Evolutionary conservation across 2,797 vertebrate genomes (phyloP), one percentile per base, ranked within the genome.

Genomic region (Protonibea diacanthus): DNA sequence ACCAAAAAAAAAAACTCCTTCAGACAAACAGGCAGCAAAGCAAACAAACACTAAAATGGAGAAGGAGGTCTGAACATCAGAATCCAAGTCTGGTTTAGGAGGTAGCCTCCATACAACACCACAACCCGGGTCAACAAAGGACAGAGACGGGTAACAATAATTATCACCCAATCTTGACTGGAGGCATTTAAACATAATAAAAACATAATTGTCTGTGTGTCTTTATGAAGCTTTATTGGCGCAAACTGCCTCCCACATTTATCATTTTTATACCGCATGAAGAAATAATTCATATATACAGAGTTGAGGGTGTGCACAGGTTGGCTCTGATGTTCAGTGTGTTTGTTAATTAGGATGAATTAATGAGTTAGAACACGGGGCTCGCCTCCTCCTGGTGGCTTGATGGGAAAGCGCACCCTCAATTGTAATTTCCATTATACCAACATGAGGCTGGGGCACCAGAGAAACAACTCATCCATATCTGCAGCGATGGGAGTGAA

Each of bases 311-410:
- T 11, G 23, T 25, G 33, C 51, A 42, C 11, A 47, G 65, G n/a
- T 9, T 60, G 10, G 5, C 3, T 47, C 51, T 57, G 58, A 5
- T 25, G 47, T 10, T 23, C 29, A 21, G 4, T 12, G 0, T 1
- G 23, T 1, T 23, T 13, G 73, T 75, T 80, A 61, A 77, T 81
- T 64, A 47, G 1, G 40, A 70, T 8, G 6, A 45, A 53, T 64
- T 65, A 76, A 72, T 59, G 56, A 42, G 47, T 4, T 3, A 2
- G n/a, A 65, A 14, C 8, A 1, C 49, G 71, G 81, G 82, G 77
- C 71, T 83, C 87, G 64, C 79, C 87, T 89, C 89, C 92, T 89
- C 88, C 92, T 92, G 83, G 76, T 80, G 92, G 92, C 23, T 61
- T 2, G 11, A 49, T 20, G 17, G 57, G 53, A 87, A 86, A 92